Evolutionary conservation across 2,888 invertebrate species (phyloP), one percentile per base, ranked within the genome.

Genomic region (Habroteleia sp.): DNA sequence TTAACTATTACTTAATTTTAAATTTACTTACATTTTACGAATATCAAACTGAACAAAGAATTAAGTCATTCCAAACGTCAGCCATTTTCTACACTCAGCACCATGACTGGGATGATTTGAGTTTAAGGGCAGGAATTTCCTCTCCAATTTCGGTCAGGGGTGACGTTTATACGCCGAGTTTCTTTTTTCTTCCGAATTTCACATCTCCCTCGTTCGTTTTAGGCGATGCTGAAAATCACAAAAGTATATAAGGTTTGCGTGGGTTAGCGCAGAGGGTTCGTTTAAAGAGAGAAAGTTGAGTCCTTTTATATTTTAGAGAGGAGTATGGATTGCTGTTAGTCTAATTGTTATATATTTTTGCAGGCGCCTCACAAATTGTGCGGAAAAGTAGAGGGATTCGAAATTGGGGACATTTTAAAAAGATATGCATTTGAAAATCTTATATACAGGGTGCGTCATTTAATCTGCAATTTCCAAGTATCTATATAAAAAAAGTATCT

Each of bases 301-400:
- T 54, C 52, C 41, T 35, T 72, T 48, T 33, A 35, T 33, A 37
- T 20, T 56, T 17, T 6, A 33, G 7, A 25, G 37, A 50, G 66
- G 79, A 73, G 63, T 41, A 52, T 75, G 77, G 69, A 80, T 80
- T 79, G 80, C 83, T 80, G 82, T 85, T 86, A 83, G 81, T 80
- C 83, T 85, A 86, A 86, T 85, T 85, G 85, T 85, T 83, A 78
- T 50, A 44, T 58, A 78, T 79, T 78, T 27, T 17, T 42, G 62
- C 8, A 3, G 4, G 8, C 39, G 13, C 14, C 10, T 20, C 54
- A 3, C 14, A 42, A 58, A 56, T 73, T 65, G 48, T 13, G 42
- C 63, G 35, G 33, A 71, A 68, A 14, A 60, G 58, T 27, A 25
- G 8, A 16, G 35, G 33, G 1, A 39, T 39, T 13, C n/a, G 16